phyloP scores from a whole-genome alignment of 2,113 vertebrate species.

The Ceuthmochares aereus region DNA sequence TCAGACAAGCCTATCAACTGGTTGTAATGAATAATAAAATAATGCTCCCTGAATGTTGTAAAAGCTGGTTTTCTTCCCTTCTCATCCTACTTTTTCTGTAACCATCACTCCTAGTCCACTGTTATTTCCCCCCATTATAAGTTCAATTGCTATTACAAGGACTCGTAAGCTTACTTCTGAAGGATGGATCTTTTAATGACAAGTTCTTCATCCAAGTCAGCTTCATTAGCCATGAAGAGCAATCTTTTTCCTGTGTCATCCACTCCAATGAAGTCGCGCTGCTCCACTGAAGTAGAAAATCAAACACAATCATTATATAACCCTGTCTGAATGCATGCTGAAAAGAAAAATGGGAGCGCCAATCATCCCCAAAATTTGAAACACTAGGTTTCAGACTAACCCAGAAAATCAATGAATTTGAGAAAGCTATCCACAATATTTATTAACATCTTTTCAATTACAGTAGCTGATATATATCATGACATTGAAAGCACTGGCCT shows the following conservation, averaged over 20 bases:
- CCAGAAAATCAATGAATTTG: not conserved
- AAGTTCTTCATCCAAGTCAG: conserved; percentile 95
- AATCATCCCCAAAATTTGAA: not conserved
- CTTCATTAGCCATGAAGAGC: conserved; percentile 98
- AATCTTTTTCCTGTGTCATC: conserved; percentile 91
- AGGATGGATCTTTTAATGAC: conserved; percentile 92
- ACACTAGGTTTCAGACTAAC: not conserved
- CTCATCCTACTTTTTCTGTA: not conserved
- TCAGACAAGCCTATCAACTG: not conserved
- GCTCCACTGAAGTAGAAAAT: conserved; percentile 86
- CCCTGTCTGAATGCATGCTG: not conserved
- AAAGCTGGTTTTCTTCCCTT: not conserved
- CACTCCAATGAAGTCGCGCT: conserved; percentile 97
- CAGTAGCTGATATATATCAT: not conserved
- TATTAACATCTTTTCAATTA: not conserved
- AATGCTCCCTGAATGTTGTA: not conserved
- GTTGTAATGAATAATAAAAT: not conserved
- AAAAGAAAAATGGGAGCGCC: not conserved
- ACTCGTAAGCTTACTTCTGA: conserved; percentile 86
- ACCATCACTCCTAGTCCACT: not conserved
- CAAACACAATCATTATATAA: conserved; percentile 57
- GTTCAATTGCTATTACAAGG: conserved; percentile 34
- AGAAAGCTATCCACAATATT: not conserved
- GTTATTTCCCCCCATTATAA: not conserved
- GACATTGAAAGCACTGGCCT: not conserved